Base-by-base conservation (phyloP, 2,888 invertebrate species). In the Oxyteleia sp. region DNA sequence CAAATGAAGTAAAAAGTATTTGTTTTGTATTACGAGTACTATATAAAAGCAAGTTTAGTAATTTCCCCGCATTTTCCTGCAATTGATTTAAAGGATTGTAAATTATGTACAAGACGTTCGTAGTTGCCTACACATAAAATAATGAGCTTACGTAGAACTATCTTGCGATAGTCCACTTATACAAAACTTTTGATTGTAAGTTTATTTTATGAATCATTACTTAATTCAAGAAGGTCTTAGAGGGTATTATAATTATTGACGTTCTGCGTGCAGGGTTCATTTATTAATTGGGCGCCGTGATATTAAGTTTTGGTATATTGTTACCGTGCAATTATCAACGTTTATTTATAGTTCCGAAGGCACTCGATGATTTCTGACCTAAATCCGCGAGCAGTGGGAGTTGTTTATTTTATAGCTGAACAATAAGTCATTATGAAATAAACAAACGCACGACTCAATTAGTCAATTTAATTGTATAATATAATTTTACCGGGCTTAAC, bases 91-190 rank as follows among this genome's bases (percentile, higher is more conserved):
- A 64, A 57, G 57, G 35, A 59, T 66, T 26, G 41, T 68, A 47
- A 15, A 68, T 76, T 49, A 66, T 68, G 41, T 18, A 68, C 45
- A 68, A 63, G 47, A 68, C 8, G 26, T 64, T n/a, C 23, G 35
- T 63, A 78, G 63, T 78, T 78, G 45, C 43, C 35, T 47, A 13
- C 45, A 18, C 23, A 69, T 61, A 55, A 69, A 78, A 78, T 78
- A 78, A 78, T 69, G 55, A 69, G 69, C 78, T 78, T 63, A 69
- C 69, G 51, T 61, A 59, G 41, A 68, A 76, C 57, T 66, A 75
- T 43, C 57, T 78, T 69, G 15, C 53, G 23, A 51, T 69, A 78
- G 78, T 61, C 61, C 53, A 68, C 68, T 76, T 76, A 61, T 43
- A 51, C 35, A 23, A 76, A 68, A 68, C 32, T 68, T 75, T 75